Evolutionary conservation across 2,113 vertebrate genomes (phyloP), one percentile per base, ranked within the genome.

Genomic region (Vanacampus margaritifer): DNA sequence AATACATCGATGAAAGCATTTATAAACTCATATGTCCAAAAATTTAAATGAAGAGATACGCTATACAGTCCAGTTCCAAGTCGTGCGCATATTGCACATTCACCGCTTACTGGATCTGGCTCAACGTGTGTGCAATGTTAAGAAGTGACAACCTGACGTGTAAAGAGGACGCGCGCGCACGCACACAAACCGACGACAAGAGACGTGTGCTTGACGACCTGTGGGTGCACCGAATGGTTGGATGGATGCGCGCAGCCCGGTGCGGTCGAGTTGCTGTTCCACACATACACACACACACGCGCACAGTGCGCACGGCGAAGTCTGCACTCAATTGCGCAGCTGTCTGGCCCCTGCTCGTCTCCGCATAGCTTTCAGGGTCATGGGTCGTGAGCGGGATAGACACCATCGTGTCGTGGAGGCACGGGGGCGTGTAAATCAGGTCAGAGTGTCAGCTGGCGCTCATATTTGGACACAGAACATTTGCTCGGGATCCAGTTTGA

Each of bases 201-300:
- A 48, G 46, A 17, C 12, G 39, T 46, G 14, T 19, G 45, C 10
- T 17, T 46, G 45, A 46, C 14, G 45, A 51, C 48, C 21, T 51
- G 48, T 3, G 48, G 21, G 48, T 7, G 50, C 21, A 13, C 3
- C 11, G 50, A 53, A 53, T 7, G 74, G 53, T 1, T 69, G 78
- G 77, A 78, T 70, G 72, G 62, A 68, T 72, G 74, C 79, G 76
- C 85, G 61, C 67, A 26, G 76, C 76, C 70, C 70, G 24, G 75
- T 57, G 77, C 79, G 21, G 70, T 62, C 21, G 48, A n/a, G 24
- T 73, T 71, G 41, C 73, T 48, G 72, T 54, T 59, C 64, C 61
- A 59, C 41, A 62, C 63, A 64, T n/a, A n/a, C n/a, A n/a, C n/a
- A n/a, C n/a, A n/a, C n/a, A n/a, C n/a, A n/a, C n/a, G n/a, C n/a